Percentiles rank a stretch among this genome's conserved stretches.
These are phyloP conservation scores for Gavia stellata DNA, from an alignment of 2,113 vertebrate genomes.

Conservation along the genomic window DNA sequence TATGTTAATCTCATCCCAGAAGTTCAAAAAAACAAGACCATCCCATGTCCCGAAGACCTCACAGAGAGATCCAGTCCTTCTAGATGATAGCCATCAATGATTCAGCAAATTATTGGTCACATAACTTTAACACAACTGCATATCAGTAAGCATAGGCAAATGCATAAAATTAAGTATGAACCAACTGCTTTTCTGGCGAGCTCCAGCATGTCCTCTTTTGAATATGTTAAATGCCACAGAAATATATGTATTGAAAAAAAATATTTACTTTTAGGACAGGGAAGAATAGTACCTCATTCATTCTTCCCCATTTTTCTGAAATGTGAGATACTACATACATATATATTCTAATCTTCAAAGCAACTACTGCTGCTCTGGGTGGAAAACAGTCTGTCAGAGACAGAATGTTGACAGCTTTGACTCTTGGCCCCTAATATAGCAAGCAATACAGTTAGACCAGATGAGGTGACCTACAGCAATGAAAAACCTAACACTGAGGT, in stretches of 20 bases:
- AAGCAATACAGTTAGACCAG: background rate
- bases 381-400: background rate
- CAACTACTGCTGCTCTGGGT: background rate
- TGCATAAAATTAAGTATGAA: background rate
- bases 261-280: background rate
- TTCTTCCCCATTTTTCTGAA: background rate
- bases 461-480: background rate
- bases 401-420: background rate
- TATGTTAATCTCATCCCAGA: background rate
- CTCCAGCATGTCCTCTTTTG: background rate
- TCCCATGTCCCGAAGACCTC: background rate
- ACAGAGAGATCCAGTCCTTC: background rate
- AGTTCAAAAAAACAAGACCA: background rate
- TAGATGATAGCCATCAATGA: background rate
- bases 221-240: background rate
- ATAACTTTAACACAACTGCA: background rate
- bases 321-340: background rate
- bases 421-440: background rate
- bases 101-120: background rate
- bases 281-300: background rate
- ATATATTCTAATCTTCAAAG: background rate
- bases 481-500: background rate
- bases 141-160: background rate
- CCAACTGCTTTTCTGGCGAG: background rate
- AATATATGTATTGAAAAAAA: background rate